Base-by-base conservation (phyloP, 30 jellyfish, hydroid and myxozoan species). In the Chironex yamaguchii region DNA sequence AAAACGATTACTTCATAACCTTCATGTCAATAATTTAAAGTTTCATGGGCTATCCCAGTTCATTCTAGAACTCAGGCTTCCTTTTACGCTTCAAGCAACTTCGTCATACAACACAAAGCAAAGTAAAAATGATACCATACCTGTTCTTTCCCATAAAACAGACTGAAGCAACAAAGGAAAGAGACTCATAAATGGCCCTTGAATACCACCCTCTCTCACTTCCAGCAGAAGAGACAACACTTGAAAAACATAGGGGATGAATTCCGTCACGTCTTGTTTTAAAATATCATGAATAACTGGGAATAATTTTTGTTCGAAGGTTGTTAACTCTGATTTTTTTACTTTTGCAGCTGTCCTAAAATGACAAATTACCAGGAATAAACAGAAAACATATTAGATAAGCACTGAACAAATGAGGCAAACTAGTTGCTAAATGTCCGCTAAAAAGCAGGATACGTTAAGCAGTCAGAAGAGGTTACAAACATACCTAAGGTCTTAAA, bases 91-190 rank as follows among this genome's bases (percentile, higher is more conserved):
- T n/a, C n/a, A n/a, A n/a, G n/a, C n/a, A n/a, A n/a, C n/a, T n/a
- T n/a, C n/a, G n/a, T n/a, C n/a, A 34, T 30, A 36, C 22, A 64
- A 3, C 2, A 9, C 28, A 2, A 4, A n/a, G 78, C 51, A 64
- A 4, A 3, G 1, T 3, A 67, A 4, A 26, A 67, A 29, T 24
- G 35, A 4, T 30, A 0, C 36, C 34, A 76, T 65, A 94, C 99
- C 99, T 79, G 91, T 96, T 51, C 97, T 89, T 62, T 94, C 99
- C 99, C 99, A 94, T 6, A 94, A 84, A 11, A 77, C 97, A 26
- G 99, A 97, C 48, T 89, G 92, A 29, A 94, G 70, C n/a, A 94
- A 78, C 86, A 94, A 52, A 0, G 99, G 99, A 35, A 94, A 94
- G 24, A 94, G 90, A 0, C 76, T 91, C 97, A 94, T 94, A 63